Evolutionary conservation across 2,113 vertebrate species (phyloP).

Genomic region (Fulica atra): DNA sequence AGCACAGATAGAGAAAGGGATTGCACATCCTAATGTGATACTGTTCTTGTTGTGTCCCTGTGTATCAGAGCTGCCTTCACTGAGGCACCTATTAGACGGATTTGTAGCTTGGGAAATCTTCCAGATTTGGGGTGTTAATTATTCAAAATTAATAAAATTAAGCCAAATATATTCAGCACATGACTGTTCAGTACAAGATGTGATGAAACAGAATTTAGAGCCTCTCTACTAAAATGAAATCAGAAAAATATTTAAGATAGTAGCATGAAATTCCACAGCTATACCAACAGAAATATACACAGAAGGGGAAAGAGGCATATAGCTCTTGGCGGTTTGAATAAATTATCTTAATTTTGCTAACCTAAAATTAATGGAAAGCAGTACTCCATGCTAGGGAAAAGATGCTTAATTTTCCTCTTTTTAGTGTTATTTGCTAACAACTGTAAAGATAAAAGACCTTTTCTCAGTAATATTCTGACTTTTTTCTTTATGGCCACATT

Average conservation of each 20-base stretch:
- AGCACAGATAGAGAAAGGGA: neutral
- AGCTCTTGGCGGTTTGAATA: neutral
- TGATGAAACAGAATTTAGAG: neutral
- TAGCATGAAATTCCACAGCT: neutral
- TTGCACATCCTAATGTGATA: neutral
- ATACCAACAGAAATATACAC: neutral
- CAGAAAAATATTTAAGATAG: neutral
- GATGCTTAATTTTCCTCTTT: neutral
- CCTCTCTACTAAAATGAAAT: neutral
- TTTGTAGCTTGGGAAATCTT: slow-evolving; percentile 18
- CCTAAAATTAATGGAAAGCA: neutral
- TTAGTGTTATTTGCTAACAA: neutral
- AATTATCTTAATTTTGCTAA: neutral
- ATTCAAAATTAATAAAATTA: neutral
- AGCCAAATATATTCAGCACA: neutral
- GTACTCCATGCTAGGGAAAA: neutral
- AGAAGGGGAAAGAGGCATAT: fast-evolving
- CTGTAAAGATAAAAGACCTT: neutral
- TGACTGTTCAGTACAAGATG: neutral
- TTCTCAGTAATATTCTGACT: neutral
- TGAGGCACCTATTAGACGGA: neutral
- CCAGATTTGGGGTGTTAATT: neutral
- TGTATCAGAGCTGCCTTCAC: neutral
- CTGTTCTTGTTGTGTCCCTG: neutral
- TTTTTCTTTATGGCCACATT: slow-evolving; percentile 8